phyloP scores from a whole-genome alignment of 2,888 invertebrate genomes.

The Brenthis hecate region DNA sequence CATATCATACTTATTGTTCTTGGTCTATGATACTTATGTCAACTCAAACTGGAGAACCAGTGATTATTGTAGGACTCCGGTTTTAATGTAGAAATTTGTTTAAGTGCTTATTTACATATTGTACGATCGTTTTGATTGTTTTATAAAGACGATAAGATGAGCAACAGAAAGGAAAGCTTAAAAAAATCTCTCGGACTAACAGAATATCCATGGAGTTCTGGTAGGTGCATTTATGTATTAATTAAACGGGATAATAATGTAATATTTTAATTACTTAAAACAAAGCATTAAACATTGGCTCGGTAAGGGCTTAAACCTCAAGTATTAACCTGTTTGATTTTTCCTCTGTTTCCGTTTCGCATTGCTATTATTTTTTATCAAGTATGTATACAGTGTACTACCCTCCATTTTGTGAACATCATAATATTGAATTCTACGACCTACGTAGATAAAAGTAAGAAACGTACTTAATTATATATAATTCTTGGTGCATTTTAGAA shows the following conservation, averaged over 20 bases:
- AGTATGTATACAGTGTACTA: neutral
- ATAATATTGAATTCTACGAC: neutral
- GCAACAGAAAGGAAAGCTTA: constrained; percentile 56
- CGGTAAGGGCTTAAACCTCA: too few relatives aligned
- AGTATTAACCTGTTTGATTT: too few relatives aligned
- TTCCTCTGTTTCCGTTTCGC: too few relatives aligned
- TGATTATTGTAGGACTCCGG: neutral
- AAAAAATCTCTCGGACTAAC: constrained; percentile 60
- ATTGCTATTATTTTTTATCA: neutral
- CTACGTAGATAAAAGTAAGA: too few relatives aligned
- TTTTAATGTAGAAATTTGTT: neutral
- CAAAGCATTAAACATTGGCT: too few relatives aligned
- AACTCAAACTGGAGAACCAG: too few relatives aligned
- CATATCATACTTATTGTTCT: too few relatives aligned
- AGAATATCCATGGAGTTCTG: constrained; percentile 71
- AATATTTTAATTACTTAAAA: too few relatives aligned
- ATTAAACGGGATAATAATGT: neutral
- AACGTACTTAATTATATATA: too few relatives aligned
- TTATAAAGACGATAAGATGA: constrained; percentile 44
- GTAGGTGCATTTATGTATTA: constrained; percentile 44
- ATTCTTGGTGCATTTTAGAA: too few relatives aligned
- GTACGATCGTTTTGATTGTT: neutral
- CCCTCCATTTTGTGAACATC: constrained; percentile 12
- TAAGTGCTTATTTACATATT: constrained; percentile 2
- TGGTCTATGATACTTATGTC: too few relatives aligned